These are phyloP conservation scores for Drosophila lacicola DNA, from an alignment of 2,888 invertebrate species.

Conservation along the genomic window DNA sequence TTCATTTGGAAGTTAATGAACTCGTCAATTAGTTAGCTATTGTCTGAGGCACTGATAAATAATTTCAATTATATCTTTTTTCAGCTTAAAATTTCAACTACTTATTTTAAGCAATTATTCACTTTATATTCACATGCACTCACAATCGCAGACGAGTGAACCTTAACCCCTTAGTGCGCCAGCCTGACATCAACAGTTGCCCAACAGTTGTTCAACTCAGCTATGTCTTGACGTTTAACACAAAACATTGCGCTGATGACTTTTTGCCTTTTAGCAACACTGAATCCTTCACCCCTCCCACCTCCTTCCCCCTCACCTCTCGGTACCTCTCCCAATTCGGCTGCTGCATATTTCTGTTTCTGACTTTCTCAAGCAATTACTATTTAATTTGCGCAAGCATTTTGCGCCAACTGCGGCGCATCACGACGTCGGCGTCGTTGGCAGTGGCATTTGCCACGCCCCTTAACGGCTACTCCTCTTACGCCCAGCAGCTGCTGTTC, in stretches of 20 bases:
- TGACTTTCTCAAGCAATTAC: constrained; percentile 78
- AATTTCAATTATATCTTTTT: constrained; percentile 51
- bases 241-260: constrained; percentile 60
- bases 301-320: constrained; percentile 4
- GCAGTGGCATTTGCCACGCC: constrained; percentile 56
- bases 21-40: constrained; percentile 76
- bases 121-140: neutral
- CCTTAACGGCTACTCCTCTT: constrained; percentile 56
- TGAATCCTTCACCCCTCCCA: constrained; percentile 25
- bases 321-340: constrained; percentile 9
- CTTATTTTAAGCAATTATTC: constrained; percentile 1
- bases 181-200: neutral
- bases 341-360: constrained; percentile 16
- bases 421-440: constrained; percentile 34
- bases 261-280: constrained; percentile 57
- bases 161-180: neutral
- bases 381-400: constrained; percentile 74
- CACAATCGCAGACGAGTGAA: neutral
- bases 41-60: constrained; percentile 62
- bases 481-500: constrained; percentile 24
- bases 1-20: constrained; percentile 78
- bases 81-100: neutral
- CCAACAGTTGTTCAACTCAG: constrained; percentile 11
- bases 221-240: constrained; percentile 13
- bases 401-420: constrained; percentile 55